These are phyloP conservation scores for Pristionchus mayeri DNA, from an alignment of 2,888 invertebrate species.

Conservation along the genomic window DNA sequence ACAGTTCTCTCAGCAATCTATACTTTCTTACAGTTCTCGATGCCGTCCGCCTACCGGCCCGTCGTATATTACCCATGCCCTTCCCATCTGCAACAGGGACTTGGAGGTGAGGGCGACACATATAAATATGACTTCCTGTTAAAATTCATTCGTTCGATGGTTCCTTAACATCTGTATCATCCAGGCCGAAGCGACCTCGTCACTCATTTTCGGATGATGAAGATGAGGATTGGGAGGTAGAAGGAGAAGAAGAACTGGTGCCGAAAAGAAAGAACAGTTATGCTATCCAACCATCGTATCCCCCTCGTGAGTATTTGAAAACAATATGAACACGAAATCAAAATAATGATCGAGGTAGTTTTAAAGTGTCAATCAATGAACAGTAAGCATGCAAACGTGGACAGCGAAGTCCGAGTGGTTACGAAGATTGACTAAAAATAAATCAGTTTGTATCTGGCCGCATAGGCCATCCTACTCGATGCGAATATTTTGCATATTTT, in stretches of 20 bases:
- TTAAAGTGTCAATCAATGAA: not conserved
- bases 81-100: not conserved
- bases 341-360: not conserved
- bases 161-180: not conserved
- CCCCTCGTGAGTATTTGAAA: conserved; percentile 41
- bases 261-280: not conserved
- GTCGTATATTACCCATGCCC: not conserved
- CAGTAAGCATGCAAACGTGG: not conserved
- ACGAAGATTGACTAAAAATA: conserved; percentile 56
- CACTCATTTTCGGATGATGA: conserved; percentile 42
- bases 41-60: not conserved
- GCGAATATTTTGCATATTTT: conserved; percentile 44
- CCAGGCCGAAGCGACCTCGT: conserved; percentile 45
- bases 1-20: not conserved
- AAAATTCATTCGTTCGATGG: not conserved
- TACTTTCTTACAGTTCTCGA: not conserved
- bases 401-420: conserved; percentile 54
- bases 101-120: conserved; percentile 18
- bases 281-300: not conserved
- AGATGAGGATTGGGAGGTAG: conserved; percentile 36
- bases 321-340: not conserved
- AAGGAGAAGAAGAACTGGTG: not conserved
- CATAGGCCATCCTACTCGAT: conserved; percentile 54
- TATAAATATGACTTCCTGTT: not conserved
- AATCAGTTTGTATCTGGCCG: conserved; percentile 56